Evolutionary conservation across 2,888 invertebrate species (phyloP), one percentile per base, ranked within the genome.

Genomic region (Erebia epiphron): DNA sequence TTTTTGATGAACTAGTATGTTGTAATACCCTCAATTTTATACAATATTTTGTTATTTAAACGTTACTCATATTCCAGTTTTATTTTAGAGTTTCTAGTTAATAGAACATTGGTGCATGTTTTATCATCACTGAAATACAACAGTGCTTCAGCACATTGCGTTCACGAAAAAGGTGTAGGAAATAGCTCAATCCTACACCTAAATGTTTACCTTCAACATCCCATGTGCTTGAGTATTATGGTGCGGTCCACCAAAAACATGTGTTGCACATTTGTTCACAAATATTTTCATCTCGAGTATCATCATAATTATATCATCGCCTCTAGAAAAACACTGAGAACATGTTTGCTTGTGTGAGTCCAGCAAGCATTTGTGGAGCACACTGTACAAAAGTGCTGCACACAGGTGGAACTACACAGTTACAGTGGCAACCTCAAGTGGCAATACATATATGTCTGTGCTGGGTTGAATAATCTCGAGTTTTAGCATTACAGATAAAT

Each of bases 391-490:
- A 35, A 35, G 35, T 35, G 35, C 35, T 7, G 35, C 35, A 35
- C 5, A 35, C 35, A 7, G 35, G 35, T 35, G 35, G 7, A 35
- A 35, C 35, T 35, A 7, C 35, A 35, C 35, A 46, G 0, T 14
- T 60, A 16, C 7, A 26, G 14, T 49, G 18, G 21, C 21, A 11
- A 62, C 46, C 62, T 21, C 62, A 8, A 21, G 13, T 21, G 62
- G 49, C 62, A n/a, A n/a, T n/a, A n/a, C n/a, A n/a, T n/a, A n/a
- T n/a, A n/a, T n/a, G 66, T 67, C 64, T 77, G 80, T 79, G 83
- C 86, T 87, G 88, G 87, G 90, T 87, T 86, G 80, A 82, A 82
- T 82, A 82, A 81, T 86, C 87, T 88, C 84, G 78, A 74, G 54
- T 67, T 72, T 77, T 74, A 74, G 90, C 89, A 85, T 87, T 76